These are phyloP conservation scores for Lingula anatina DNA, from an alignment of 2,888 invertebrate genomes.

Conservation along the genomic window DNA sequence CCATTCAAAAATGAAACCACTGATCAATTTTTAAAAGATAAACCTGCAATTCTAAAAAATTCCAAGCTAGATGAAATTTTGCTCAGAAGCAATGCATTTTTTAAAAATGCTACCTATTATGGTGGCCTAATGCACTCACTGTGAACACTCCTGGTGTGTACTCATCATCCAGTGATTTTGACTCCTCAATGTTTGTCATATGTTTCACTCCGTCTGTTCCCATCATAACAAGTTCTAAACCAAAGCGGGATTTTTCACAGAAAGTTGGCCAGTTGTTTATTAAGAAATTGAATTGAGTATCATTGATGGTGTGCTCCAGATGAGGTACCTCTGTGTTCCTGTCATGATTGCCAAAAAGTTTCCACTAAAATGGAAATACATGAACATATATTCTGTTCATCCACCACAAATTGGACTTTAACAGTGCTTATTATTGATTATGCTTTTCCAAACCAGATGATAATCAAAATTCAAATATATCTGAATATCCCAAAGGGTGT, in stretches of 20 bases:
- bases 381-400: too few relatives aligned
- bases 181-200: constrained; percentile 50
- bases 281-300: constrained; percentile 62
- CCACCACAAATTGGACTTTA: too few relatives aligned
- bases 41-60: neutral
- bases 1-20: too few relatives aligned
- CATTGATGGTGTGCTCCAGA: constrained; percentile 64
- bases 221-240: constrained; percentile 59
- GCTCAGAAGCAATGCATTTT: too few relatives aligned
- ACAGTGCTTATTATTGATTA: too few relatives aligned
- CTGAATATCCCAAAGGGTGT: too few relatives aligned
- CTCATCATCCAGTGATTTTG: constrained; percentile 66
- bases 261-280: constrained; percentile 57
- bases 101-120: too few relatives aligned
- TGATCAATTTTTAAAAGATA: too few relatives aligned
- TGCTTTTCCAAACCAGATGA: too few relatives aligned
- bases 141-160: constrained; percentile 71
- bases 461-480: too few relatives aligned
- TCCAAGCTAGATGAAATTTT: too few relatives aligned
- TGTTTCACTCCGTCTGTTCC: constrained; percentile 40
- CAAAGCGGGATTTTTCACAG: constrained; percentile 57
- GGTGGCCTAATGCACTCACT: constrained; percentile 56
- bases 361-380: constrained; percentile 56
- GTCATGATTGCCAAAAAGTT: constrained; percentile 53
- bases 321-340: constrained; percentile 61